phyloP scores from a whole-genome alignment of 2,797 vertebrate genomes.

The Sebastes glaucus region DNA sequence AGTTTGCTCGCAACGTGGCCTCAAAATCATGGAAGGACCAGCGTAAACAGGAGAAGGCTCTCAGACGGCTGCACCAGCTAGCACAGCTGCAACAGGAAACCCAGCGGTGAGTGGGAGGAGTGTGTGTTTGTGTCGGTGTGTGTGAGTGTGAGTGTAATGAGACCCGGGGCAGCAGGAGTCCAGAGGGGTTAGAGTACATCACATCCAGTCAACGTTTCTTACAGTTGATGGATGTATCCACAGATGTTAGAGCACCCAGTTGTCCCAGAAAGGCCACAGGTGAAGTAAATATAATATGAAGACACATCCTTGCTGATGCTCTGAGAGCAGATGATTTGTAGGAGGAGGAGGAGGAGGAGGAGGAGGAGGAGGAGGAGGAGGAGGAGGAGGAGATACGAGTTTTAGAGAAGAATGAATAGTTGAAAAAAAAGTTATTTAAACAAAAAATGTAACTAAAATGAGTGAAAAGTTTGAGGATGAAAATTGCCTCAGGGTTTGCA shows the following conservation, averaged over 20 bases:
- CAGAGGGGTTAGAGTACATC: constrained; percentile 64
- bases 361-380: background rate
- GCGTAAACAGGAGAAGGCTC: constrained; percentile 96
- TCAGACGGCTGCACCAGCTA: constrained; percentile 93
- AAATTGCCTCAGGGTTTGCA: constrained; percentile 16
- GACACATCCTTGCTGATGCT: constrained; percentile 47
- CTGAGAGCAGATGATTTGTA: constrained; percentile 20
- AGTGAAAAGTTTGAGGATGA: constrained; percentile 10
- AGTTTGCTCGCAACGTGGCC: constrained; percentile 97
- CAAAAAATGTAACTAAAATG: background rate
- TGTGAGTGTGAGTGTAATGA: constrained; percentile 17
- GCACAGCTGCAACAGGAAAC: constrained; percentile 92
- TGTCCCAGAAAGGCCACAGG: constrained; percentile 70
- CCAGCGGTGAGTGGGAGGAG: constrained; percentile 84
- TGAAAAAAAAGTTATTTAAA: background rate
- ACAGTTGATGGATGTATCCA: constrained; percentile 71
- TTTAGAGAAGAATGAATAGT: background rate
- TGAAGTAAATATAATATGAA: constrained; percentile 73
- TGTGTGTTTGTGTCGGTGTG: constrained; percentile 10
- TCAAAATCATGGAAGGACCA: constrained; percentile 99
- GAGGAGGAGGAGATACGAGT: background rate
- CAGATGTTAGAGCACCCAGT: constrained; percentile 61
- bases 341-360: no score
- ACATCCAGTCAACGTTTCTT: constrained; percentile 68
- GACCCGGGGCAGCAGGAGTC: constrained; percentile 58